Conservation (phyloP, 2,797 vertebrate genomes). For the Pangasius macronema region DNA sequence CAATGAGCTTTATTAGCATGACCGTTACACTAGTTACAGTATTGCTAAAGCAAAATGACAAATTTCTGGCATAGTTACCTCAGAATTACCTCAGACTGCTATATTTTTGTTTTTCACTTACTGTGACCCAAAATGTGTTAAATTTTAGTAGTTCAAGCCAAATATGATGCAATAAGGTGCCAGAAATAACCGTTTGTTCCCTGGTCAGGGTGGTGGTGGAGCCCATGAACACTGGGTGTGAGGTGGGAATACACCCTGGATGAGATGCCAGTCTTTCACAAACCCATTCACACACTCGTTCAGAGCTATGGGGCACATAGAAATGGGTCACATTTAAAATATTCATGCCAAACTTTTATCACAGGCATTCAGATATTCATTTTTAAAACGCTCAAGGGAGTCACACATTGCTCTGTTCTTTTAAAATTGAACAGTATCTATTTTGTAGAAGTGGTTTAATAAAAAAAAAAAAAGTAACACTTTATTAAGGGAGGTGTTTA, state of each 20-base stretch:
- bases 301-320: neutral
- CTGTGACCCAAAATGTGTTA: neutral
- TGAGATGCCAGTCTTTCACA: neutral
- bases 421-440: neutral
- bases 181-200: neutral
- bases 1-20: neutral
- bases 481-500: neutral
- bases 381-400: constrained; percentile 59
- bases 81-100: neutral
- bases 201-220: neutral
- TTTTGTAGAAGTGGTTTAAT: constrained; percentile 4
- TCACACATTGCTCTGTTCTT: constrained; percentile 15
- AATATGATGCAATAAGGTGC: neutral
- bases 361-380: constrained; percentile 51
- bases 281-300: neutral
- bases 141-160: neutral
- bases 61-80: neutral
- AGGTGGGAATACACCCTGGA: neutral
- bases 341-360: constrained; percentile 63
- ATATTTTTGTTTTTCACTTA: neutral
- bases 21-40: neutral
- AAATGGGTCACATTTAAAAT: constrained; percentile 76
- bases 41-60: neutral
- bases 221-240: neutral
- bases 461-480: neutral